A percentile compares a stretch with the other conserved stretches of the same genome.
phyloP scores from a whole-genome alignment of 2,113 vertebrate species.

The Notarius lentiginosus region DNA sequence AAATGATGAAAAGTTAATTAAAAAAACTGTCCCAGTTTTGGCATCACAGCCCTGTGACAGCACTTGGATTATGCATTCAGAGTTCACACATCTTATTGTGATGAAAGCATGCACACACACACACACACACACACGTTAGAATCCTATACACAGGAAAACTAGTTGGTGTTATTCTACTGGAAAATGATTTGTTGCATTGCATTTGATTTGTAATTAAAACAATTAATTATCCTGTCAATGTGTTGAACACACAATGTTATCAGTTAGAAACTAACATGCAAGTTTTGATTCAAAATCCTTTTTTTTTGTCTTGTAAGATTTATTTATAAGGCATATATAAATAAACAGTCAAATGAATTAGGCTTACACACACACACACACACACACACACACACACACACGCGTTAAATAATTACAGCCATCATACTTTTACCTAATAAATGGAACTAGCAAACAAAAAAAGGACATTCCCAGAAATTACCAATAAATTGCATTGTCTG shows the following conservation, averaged over 20 bases:
- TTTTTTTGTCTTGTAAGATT: background rate
- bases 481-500: background rate
- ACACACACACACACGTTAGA: background rate
- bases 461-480: background rate
- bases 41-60: background rate
- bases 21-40: background rate
- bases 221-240: background rate
- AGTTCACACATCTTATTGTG: background rate
- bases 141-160: background rate
- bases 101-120: background rate
- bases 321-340: no score
- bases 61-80: constrained; percentile 20
- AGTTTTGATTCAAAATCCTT: background rate
- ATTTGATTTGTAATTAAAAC: background rate
- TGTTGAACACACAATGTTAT: background rate
- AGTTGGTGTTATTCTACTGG: background rate
- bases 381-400: no score
- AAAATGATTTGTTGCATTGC: background rate
- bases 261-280: background rate
- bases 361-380: background rate
- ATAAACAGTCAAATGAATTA: background rate
- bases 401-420: background rate
- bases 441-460: background rate
- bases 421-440: background rate
- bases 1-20: constrained; percentile 9